These are phyloP conservation scores for Myrmecobius fasciatus DNA, from an alignment of 2,113 vertebrate genomes.

Conservation along the genomic window DNA sequence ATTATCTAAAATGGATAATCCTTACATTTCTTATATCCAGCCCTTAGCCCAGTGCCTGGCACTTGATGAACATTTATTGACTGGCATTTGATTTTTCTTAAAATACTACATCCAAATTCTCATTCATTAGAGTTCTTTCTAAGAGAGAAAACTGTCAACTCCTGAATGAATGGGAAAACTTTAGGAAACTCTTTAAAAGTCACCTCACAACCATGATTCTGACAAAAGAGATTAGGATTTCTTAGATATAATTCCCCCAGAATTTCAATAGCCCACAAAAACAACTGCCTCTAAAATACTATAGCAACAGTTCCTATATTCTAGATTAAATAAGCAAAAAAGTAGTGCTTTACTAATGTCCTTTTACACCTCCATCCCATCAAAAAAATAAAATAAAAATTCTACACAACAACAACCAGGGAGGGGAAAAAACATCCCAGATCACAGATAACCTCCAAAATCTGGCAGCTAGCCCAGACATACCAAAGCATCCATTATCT, in stretches of 20 bases:
- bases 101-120: not conserved
- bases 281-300: constrained; percentile 55
- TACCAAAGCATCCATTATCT: constrained; percentile 79
- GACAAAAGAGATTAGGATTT: constrained; percentile 55
- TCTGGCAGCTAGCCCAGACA: constrained; percentile 76
- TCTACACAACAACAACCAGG: not conserved
- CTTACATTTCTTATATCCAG: not conserved
- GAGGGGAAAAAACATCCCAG: not conserved
- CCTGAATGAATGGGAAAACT: not conserved
- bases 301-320: constrained; percentile 62
- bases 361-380: constrained; percentile 52
- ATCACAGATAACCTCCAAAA: constrained; percentile 56
- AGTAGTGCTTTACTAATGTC: constrained; percentile 76
- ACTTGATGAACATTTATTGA: not conserved
- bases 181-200: not conserved
- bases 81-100: not conserved
- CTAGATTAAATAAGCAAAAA: constrained; percentile 73
- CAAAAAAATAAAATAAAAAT: constrained; percentile 30
- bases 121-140: not conserved
- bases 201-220: constrained; percentile 54
- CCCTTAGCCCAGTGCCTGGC: not conserved
- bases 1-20: not conserved
- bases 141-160: not conserved
- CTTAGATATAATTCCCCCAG: constrained; percentile 55
- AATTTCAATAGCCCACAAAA: constrained; percentile 56